Evolutionary conservation across 1,140 invertebrate genomes (phyloP), one percentile per base, ranked within the genome.

Genomic region (Steinernema feltiae): DNA sequence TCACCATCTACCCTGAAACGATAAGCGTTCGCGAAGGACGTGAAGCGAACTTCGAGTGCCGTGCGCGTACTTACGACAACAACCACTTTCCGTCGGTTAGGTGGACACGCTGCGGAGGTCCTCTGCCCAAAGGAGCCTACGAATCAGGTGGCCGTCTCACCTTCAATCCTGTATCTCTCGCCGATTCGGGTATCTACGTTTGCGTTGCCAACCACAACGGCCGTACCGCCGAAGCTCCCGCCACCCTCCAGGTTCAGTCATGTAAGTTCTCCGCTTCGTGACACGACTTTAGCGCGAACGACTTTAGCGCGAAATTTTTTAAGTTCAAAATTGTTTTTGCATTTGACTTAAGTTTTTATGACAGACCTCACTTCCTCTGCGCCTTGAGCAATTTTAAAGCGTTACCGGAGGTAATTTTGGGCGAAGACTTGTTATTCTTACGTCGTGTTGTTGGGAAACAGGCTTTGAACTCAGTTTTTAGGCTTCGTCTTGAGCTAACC

Each of bases 1-100:
- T 85, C 73, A 85, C 83, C n/a, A 81, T 85, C 30, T 86, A 85
- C 71, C 84, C 84, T n/a, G 75, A 82, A 29, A 83, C 86, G 71
- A 63, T 80, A 29, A 77, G 72, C 30, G 81, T 84, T 29, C 76
- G 81, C n/a, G 84, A 86, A 76, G 84, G 84, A 46, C 70, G 76
- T 21, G 85, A 85, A 27, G 85, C 84, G 18, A 74, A 74, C 3
- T 85, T 85, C 69, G 84, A 85, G 53, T 85, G 84, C 53, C 80
- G 84, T 46, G 84, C 84, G 29, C 79, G 85, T 35, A 77, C 80
- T 2, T 69, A 79, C 24, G 84, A 86, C 72, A 80, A 83, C 32
- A 48, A 48, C 29, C 73, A 78, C 27, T 85, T 84, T 71, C 85
- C 84, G 30, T 27, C 79, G 70, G 82, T 82, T 30, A 30, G 78